These are phyloP conservation scores for Diphyllodes magnificus DNA, from an alignment of 2,113 vertebrate species.

Conservation along the genomic window DNA sequence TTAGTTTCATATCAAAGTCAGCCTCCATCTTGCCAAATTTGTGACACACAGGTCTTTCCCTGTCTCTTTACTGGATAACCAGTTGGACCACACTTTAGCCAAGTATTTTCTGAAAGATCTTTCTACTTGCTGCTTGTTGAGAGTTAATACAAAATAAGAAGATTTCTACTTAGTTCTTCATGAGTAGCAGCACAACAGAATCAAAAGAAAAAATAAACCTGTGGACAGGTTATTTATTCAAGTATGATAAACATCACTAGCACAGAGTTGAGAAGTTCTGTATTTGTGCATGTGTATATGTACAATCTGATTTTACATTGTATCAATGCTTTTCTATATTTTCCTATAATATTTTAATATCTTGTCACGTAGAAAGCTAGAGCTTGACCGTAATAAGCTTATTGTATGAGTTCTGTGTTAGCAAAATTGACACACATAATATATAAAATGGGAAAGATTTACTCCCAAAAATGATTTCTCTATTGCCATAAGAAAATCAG, in stretches of 20 bases:
- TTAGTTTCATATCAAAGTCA: neutral
- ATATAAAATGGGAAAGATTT: neutral
- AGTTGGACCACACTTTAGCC: neutral
- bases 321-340: neutral
- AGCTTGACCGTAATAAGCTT: neutral
- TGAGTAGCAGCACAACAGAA: neutral
- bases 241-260: neutral
- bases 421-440: neutral
- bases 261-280: neutral
- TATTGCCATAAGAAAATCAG: neutral
- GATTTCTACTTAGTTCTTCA: neutral
- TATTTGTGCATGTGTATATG: neutral
- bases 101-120: neutral
- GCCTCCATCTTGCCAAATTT: neutral
- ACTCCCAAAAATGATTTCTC: neutral
- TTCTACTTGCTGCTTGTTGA: neutral
- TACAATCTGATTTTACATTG: neutral
- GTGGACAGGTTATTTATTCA: neutral
- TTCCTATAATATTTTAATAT: neutral
- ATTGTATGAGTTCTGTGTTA: neutral
- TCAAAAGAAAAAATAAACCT: neutral
- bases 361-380: neutral
- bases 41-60: neutral
- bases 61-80: neutral
- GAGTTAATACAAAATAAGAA: neutral